Percentiles rank a stretch among this genome's conserved stretches.
Conservation (phyloP, 2,888 invertebrate genomes). For the Heliconius sara region DNA sequence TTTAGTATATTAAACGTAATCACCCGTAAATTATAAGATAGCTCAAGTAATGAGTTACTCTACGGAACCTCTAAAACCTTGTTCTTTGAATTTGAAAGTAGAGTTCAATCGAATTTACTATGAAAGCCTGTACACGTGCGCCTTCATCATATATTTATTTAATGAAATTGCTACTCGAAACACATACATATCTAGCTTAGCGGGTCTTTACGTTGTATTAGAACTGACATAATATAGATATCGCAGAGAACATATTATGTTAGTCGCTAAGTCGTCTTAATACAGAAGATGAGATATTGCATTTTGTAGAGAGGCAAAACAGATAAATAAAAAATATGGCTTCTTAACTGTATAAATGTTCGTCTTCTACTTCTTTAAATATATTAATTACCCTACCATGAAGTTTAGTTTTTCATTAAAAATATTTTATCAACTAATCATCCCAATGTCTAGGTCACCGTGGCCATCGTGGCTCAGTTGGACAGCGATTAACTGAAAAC, state of each 20-base stretch:
- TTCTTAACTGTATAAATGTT: too few species aligned
- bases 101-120: constrained; percentile 22
- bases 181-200: background rate
- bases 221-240: background rate
- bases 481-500: background rate
- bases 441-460: too few species aligned
- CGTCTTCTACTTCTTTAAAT: too few species aligned
- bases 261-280: background rate
- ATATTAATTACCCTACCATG: too few species aligned
- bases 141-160: background rate
- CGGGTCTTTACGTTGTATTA: background rate
- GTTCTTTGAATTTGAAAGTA: constrained; percentile 17
- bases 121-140: constrained; percentile 15
- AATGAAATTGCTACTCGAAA: constrained; percentile 15
- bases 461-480: background rate
- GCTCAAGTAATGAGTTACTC: background rate
- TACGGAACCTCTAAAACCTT: background rate
- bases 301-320: too few species aligned
- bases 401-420: too few species aligned
- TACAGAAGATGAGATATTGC: too few species aligned
- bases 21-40: background rate
- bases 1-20: background rate
- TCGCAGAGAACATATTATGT: background rate
- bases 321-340: too few species aligned
- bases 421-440: too few species aligned